A percentile compares a stretch with the other conserved stretches of the same genome.
Evolutionary conservation across 2,797 vertebrate species (phyloP).

Genomic region (Melanotaenia pygmaea): DNA sequence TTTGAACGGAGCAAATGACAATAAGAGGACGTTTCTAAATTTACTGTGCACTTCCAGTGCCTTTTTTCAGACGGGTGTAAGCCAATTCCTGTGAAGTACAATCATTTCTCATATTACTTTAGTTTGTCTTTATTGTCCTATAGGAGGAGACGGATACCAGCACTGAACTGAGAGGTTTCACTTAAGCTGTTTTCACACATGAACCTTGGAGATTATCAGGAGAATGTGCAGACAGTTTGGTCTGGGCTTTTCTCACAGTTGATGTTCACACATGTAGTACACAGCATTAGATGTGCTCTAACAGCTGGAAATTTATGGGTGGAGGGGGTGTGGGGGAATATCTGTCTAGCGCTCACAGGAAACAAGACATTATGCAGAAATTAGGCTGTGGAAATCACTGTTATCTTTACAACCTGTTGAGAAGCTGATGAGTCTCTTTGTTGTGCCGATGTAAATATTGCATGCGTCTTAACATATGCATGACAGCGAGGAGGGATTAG

Average conservation of each 20-base stretch:
- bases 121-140: constrained; percentile 55
- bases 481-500: not conserved
- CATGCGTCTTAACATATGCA: not conserved
- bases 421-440: not conserved
- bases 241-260: not conserved
- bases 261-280: not conserved
- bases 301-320: not conserved
- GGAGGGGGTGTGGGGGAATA: not conserved
- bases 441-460: not conserved
- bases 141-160: constrained; percentile 63
- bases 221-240: not conserved
- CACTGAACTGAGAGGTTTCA: constrained; percentile 48
- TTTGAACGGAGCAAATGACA: constrained; percentile 4
- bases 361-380: too few species aligned
- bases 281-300: not conserved
- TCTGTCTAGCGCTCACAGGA: not conserved
- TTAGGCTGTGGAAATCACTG: not conserved
- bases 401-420: not conserved
- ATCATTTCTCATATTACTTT: constrained; percentile 67
- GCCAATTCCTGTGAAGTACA: constrained; percentile 78
- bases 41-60: constrained; percentile 59
- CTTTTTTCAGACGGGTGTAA: constrained; percentile 53
- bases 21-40: constrained; percentile 41
- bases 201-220: not conserved
- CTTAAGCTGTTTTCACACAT: not conserved